Percentiles rank a stretch among this genome's conserved stretches.
phyloP scores from a whole-genome alignment of 2,797 vertebrate genomes.

The Jordanella pulchra region DNA sequence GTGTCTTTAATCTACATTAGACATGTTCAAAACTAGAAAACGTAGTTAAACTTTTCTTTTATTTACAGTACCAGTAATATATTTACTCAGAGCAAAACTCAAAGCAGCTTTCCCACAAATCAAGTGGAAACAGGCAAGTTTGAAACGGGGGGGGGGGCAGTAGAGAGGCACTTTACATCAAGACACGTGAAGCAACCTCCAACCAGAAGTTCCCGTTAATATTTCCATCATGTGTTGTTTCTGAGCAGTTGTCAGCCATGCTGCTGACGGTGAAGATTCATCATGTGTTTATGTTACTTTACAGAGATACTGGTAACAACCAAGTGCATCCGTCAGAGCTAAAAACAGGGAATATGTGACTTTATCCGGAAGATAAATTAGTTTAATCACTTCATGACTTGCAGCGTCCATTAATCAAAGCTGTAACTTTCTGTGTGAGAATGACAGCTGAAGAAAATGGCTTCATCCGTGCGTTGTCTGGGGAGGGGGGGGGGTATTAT shows the following conservation, averaged over 20 bases:
- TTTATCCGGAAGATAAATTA: conserved; percentile 34
- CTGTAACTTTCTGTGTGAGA: conserved; percentile 29
- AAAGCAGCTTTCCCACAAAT: conserved; percentile 25
- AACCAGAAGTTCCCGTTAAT: conserved; percentile 16
- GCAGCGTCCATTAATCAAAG: conserved; percentile 29
- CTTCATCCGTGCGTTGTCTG: conserved; percentile 59
- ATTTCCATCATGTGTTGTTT: conserved; percentile 19
- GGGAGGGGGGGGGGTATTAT: too few relatives aligned
- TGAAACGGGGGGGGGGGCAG: conserved; percentile 36
- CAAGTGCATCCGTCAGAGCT: conserved; percentile 18
- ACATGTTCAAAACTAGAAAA: not conserved
- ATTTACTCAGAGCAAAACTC: conserved; percentile 24
- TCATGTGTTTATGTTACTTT: conserved; percentile 7
- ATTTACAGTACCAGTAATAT: not conserved
- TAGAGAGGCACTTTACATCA: conserved; percentile 71
- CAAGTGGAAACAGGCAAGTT: conserved; percentile 21
- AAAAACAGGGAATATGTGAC: conserved; percentile 25
- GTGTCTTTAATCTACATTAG: conserved; percentile 16
- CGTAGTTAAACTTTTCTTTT: not conserved
- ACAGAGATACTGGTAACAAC: conserved; percentile 26
- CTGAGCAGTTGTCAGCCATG: conserved; percentile 12
- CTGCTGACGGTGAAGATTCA: conserved; percentile 9
- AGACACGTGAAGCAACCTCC: conserved; percentile 21
- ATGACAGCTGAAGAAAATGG: conserved; percentile 53
- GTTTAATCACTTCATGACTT: conserved; percentile 16